A percentile compares a stretch with the other conserved stretches of the same genome.
These are phyloP conservation scores for Sus cebifrons DNA, from an alignment of 2,797 vertebrate species.

Conservation along the genomic window DNA sequence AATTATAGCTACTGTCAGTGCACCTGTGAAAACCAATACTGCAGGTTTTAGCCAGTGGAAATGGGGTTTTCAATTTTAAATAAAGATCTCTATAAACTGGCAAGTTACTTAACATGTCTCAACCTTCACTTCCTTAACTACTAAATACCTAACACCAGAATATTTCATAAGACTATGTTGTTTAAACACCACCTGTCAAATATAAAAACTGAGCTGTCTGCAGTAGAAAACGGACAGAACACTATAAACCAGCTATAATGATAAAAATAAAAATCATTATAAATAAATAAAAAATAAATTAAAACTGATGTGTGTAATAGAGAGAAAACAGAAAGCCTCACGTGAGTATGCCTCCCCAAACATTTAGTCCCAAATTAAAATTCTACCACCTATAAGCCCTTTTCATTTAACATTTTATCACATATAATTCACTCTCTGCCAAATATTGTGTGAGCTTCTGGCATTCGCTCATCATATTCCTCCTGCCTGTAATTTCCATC, in stretches of 20 bases:
- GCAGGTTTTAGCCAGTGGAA: slow-evolving; percentile 11
- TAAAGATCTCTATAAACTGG: slow-evolving; percentile 34
- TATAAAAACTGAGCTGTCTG: slow-evolving; percentile 10
- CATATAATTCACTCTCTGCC: slow-evolving; percentile 30
- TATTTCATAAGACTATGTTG: not conserved
- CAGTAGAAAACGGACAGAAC: not conserved
- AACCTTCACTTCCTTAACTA: slow-evolving; percentile 46
- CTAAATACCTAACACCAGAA: slow-evolving; percentile 1
- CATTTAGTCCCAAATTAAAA: slow-evolving; percentile 58
- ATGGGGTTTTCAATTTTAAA: slow-evolving; percentile 52
- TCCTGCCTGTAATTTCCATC: slow-evolving; percentile 65
- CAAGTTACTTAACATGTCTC: slow-evolving; percentile 57
- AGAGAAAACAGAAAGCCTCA: slow-evolving; percentile 41
- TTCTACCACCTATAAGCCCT: slow-evolving; percentile 21
- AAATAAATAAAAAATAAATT: no score
- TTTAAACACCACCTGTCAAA: not conserved
- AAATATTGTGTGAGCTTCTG: slow-evolving; percentile 34
- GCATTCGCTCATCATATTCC: slow-evolving; percentile 45
- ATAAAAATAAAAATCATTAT: no score
- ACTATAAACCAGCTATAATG: no score
- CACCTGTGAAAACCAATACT: slow-evolving; percentile 76
- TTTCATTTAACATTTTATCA: slow-evolving; percentile 50
- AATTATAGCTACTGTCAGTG: slow-evolving; percentile 52
- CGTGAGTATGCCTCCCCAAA: slow-evolving; percentile 7
- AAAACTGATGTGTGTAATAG: not conserved